Conservation (phyloP, 2,113 vertebrate species). For the Thunnus thynnus region DNA sequence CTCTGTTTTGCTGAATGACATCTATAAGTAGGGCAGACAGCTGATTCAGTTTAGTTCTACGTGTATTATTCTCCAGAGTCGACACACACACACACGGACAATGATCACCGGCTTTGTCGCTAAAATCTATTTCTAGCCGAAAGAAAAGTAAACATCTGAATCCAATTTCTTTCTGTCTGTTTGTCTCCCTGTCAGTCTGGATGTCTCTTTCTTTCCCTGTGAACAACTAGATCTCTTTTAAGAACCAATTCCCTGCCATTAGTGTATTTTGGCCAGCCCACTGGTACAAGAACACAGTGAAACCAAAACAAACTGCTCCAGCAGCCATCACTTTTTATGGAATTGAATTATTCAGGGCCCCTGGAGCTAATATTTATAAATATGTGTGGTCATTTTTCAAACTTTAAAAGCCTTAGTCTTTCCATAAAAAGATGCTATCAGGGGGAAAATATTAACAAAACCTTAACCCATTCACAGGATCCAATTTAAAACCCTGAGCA, state of each 20-base stretch:
- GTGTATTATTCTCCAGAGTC: neutral
- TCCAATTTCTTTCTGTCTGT: slow-evolving; percentile 10
- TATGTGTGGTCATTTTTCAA: slow-evolving; percentile 29
- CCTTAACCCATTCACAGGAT: neutral
- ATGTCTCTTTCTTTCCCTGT: neutral
- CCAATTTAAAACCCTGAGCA: slow-evolving; percentile 5
- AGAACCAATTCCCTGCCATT: slow-evolving; percentile 36
- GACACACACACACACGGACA: neutral
- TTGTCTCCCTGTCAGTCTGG: slow-evolving; percentile 1
- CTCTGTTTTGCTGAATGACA: slow-evolving; percentile 11
- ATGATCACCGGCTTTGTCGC: neutral
- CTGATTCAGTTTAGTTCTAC: neutral
- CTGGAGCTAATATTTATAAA: slow-evolving; percentile 31
- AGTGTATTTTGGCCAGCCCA: slow-evolving; percentile 34
- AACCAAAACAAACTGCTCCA: slow-evolving; percentile 57
- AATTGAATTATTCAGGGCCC: slow-evolving; percentile 1
- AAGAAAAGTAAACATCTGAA: slow-evolving; percentile 12
- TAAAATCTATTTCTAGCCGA: neutral
- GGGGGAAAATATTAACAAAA: slow-evolving; percentile 35
- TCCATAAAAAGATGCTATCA: slow-evolving; percentile 29
- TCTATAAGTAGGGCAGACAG: slow-evolving; percentile 1
- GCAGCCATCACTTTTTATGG: slow-evolving; percentile 41
- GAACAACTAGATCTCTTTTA: slow-evolving; percentile 40
- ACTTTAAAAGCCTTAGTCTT: slow-evolving; percentile 4
- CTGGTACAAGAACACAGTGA: slow-evolving; percentile 36